phyloP scores from a whole-genome alignment of 2,797 vertebrate genomes.

The Falco columbarius region DNA sequence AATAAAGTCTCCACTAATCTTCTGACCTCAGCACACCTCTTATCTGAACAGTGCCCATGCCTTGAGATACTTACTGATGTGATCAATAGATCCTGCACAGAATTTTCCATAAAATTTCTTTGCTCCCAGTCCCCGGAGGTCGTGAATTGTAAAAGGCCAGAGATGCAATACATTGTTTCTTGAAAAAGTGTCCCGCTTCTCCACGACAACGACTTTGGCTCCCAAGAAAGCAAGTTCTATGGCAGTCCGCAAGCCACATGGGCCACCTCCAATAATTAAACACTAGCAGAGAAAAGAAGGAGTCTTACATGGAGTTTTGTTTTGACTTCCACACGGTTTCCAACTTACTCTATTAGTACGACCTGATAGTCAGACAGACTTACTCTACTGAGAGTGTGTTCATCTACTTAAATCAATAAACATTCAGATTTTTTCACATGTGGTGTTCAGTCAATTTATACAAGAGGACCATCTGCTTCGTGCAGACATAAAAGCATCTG shows the following conservation, averaged over 20 bases:
- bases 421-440: not conserved
- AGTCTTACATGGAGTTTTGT: not conserved
- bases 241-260: slow-evolving; percentile 93
- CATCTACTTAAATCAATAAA: not conserved
- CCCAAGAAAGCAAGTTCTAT: slow-evolving; percentile 95
- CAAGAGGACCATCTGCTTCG: not conserved
- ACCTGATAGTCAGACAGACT: not conserved
- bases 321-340: not conserved
- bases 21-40: not conserved
- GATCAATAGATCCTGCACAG: slow-evolving; percentile 96
- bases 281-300: slow-evolving; percentile 78
- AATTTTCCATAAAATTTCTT: slow-evolving; percentile 99
- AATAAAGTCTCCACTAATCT: not conserved
- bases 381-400: not conserved
- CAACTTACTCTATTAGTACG: not conserved
- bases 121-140: slow-evolving; percentile 92
- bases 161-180: slow-evolving; percentile 97
- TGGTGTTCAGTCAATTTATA: not conserved
- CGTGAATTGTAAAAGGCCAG: slow-evolving; percentile 97
- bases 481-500: not conserved
- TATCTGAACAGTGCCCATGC: not conserved
- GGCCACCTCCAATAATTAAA: slow-evolving; percentile 95
- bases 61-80: slow-evolving; percentile 92
- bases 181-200: slow-evolving; percentile 96
- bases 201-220: slow-evolving; percentile 93